These are phyloP conservation scores for Papilio dardanus DNA, from an alignment of 1,140 invertebrate species.

Conservation along the genomic window DNA sequence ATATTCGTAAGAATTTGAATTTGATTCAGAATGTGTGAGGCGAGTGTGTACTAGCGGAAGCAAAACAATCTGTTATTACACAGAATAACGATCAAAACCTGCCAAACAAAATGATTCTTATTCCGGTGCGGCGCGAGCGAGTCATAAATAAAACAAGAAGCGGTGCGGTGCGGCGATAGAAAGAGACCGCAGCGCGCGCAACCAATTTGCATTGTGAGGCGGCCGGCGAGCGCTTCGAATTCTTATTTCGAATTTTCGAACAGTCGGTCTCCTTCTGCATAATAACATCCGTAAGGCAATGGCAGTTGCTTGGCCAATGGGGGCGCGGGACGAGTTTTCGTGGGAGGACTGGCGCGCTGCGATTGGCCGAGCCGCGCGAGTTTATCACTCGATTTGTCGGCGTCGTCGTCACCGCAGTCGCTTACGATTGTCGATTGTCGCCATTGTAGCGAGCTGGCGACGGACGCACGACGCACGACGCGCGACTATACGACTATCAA, in stretches of 20 bases:
- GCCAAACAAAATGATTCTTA: slow-evolving; percentile 36
- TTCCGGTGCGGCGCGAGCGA: slow-evolving; percentile 27
- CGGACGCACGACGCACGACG: slow-evolving; percentile 64
- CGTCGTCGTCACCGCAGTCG: slow-evolving; percentile 71
- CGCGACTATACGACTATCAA: too few species aligned
- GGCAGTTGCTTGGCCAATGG: slow-evolving; percentile 79
- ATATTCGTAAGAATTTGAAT: neutral
- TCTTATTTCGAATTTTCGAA: slow-evolving; percentile 77
- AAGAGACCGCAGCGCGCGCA: slow-evolving; percentile 70
- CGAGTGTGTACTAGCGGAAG: slow-evolving; percentile 14
- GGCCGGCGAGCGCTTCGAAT: slow-evolving; percentile 78
- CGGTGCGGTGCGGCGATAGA: slow-evolving; percentile 54
- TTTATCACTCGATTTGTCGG: slow-evolving; percentile 78
- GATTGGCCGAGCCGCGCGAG: slow-evolving; percentile 63
- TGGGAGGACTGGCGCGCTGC: slow-evolving; percentile 66
- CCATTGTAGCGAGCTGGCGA: slow-evolving; percentile 72
- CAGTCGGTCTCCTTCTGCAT: slow-evolving; percentile 78
- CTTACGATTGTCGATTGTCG: slow-evolving; percentile 78
- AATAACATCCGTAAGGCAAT: slow-evolving; percentile 80
- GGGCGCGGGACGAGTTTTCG: slow-evolving; percentile 54
- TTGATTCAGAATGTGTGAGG: slow-evolving; percentile 12
- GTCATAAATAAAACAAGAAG: slow-evolving; percentile 60
- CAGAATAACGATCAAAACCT: slow-evolving; percentile 26
- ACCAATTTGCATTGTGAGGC: slow-evolving; percentile 79
- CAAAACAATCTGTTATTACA: slow-evolving; percentile 16